Percentiles rank a stretch among this genome's conserved stretches.
phyloP scores from a whole-genome alignment of 2,888 invertebrate genomes.

The Archips crataeganus region DNA sequence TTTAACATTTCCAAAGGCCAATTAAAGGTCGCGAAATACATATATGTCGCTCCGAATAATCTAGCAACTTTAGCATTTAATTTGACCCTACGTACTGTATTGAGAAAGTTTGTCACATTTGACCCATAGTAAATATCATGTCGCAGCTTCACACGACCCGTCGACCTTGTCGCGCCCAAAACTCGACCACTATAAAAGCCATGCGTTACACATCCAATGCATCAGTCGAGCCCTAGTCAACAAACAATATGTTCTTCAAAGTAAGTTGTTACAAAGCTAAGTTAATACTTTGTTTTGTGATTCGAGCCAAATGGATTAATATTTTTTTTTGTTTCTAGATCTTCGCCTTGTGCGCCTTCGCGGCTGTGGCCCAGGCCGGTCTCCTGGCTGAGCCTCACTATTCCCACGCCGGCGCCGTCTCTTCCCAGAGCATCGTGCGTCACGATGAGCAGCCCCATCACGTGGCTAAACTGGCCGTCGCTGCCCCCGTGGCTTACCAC shows the following conservation, averaged over 20 bases:
- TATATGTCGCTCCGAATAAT: background rate
- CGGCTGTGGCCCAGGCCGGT: constrained; percentile 74
- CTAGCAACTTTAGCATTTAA: no score
- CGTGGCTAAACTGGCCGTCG: constrained; percentile 52
- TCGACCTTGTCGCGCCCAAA: constrained; percentile 73
- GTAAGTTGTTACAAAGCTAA: constrained; percentile 58
- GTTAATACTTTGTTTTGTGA: constrained; percentile 12
- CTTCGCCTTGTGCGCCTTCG: constrained; percentile 67
- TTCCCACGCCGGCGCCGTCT: constrained; percentile 53
- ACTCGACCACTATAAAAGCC: constrained; percentile 68
- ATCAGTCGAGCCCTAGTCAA: constrained; percentile 65
- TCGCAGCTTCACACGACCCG: constrained; percentile 64
- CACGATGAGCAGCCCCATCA: constrained; percentile 61
- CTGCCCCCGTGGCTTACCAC: constrained; percentile 49
- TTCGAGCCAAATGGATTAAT: background rate
- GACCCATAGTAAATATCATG: constrained; percentile 34
- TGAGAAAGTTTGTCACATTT: constrained; percentile 33
- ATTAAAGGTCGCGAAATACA: background rate
- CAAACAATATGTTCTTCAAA: constrained; percentile 74
- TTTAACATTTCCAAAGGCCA: background rate
- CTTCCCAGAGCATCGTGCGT: constrained; percentile 71
- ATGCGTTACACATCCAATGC: constrained; percentile 54
- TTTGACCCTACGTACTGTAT: background rate
- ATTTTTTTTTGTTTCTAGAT: constrained; percentile 58
- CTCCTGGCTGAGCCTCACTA: constrained; percentile 65